phyloP scores from a whole-genome alignment of 2,797 vertebrate genomes.

The Pangasius djambal region DNA sequence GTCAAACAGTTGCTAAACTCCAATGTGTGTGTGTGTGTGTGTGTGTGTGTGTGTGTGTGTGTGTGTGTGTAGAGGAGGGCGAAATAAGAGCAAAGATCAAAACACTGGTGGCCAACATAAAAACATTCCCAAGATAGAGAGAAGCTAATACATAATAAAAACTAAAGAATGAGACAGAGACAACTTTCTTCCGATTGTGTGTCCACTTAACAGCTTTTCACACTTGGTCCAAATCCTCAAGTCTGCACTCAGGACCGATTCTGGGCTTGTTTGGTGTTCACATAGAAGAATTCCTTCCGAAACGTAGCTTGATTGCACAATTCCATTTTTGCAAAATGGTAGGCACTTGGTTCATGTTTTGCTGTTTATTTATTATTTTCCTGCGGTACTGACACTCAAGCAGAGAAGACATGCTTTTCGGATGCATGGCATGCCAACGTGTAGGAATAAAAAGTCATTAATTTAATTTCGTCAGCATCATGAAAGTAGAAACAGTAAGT shows the following conservation, averaged over 20 bases:
- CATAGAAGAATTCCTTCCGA: not conserved
- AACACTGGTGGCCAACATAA: not conserved
- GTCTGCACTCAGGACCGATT: not conserved
- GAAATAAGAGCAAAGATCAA: conserved; percentile 13
- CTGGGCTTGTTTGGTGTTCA: not conserved
- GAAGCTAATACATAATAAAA: not conserved
- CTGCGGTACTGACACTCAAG: not conserved
- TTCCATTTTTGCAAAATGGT: not conserved
- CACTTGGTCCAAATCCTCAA: not conserved
- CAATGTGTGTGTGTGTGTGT: not conserved
- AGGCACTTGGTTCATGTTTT: not conserved
- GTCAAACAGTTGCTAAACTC: not conserved
- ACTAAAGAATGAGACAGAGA: not conserved
- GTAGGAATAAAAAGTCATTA: no score
- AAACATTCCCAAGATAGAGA: not conserved
- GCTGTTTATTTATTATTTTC: not conserved
- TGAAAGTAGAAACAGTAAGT: not conserved
- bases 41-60: not conserved
- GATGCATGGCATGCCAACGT: no score
- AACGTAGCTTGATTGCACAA: not conserved
- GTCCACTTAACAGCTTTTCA: not conserved
- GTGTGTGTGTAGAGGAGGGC: not conserved
- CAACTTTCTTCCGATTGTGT: not conserved
- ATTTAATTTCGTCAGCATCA: not conserved
- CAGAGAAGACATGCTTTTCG: not conserved